Base-by-base conservation (phyloP, 2,113 vertebrate species). In the Engraulis encrasicolus region DNA sequence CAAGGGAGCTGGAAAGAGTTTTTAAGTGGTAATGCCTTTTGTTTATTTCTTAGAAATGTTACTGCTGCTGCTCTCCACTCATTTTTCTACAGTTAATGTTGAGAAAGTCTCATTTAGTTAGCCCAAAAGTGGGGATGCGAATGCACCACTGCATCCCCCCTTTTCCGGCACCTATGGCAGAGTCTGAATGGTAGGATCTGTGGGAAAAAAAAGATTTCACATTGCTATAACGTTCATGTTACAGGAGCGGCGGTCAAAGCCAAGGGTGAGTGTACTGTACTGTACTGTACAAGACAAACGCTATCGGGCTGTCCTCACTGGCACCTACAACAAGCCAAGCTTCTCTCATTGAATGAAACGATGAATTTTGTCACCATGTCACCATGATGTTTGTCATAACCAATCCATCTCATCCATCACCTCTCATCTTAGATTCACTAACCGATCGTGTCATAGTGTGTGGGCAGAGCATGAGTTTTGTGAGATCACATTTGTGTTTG, bases 261-360 rank as follows among this genome's bases (percentile, higher is more conserved):
- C 61, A 89, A 86, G 90, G 95, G 94, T 96, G 90, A 95, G 95
- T 95, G 85, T n/a, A n/a, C n/a, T n/a, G n/a, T n/a, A n/a, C n/a
- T n/a, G n/a, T n/a, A n/a, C n/a, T n/a, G n/a, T 48, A n/a, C 82
- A 78, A n/a, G 66, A 38, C 66, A 27, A 79, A 37, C 50, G 27
- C 9, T 81, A 49, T 82, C 20, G 83, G 87, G 82, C 50, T 77
- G 87, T 84, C 87, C 85, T 78, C 79, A 37, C 79, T 88, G 83
- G 79, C 85, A 79, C 83, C 85, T 83, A 85, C 85, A 84, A 84
- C 87, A 86, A 89, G 27, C 85, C 61, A 81, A 1, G 88, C 88
- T 90, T 89, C 48, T 9, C 49, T 85, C 66, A 86, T n/a, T 87
- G 71, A 78, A 79, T 80, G 74, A 86, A 45, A 49, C 52, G 78